Percentiles rank a stretch among this genome's conserved stretches.
Evolutionary conservation across 2,888 invertebrate species (phyloP).

Genomic region (Axea sp.): DNA sequence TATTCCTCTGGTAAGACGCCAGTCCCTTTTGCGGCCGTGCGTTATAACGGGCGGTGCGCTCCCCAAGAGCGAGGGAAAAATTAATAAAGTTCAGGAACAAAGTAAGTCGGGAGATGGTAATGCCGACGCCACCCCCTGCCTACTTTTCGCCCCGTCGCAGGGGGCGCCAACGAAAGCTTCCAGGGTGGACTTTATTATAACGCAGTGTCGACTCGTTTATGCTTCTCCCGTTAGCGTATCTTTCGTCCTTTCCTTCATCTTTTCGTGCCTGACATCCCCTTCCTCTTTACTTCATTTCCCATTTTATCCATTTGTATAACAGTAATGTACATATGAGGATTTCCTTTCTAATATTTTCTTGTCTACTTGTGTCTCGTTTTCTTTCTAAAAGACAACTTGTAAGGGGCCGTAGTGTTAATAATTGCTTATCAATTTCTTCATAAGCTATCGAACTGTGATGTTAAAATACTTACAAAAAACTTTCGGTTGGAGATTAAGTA

Average conservation of each 20-base stretch:
- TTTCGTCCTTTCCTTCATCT: conserved; percentile 58
- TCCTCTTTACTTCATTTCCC: conserved; percentile 12
- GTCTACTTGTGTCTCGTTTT: conserved; percentile 27
- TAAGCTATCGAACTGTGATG: too few relatives aligned
- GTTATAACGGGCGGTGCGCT: conserved; percentile 66
- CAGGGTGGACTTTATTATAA: conserved; percentile 80
- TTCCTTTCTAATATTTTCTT: conserved; percentile 54
- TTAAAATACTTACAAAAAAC: too few relatives aligned
- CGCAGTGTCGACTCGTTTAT: conserved; percentile 80
- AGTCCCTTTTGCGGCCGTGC: conserved; percentile 59
- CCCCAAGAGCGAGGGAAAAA: conserved; percentile 79
- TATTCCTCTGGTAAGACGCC: conserved; percentile 51
- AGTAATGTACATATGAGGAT: conserved; percentile 58
- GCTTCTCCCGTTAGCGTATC: conserved; percentile 68
- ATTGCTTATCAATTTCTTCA: conserved; percentile 11
- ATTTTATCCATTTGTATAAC: conserved; percentile 57
- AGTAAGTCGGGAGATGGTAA: conserved; percentile 79
- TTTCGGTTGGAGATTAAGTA: too few relatives aligned
- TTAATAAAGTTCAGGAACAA: conserved; percentile 80
- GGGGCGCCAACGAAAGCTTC: conserved; percentile 64
- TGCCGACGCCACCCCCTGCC: conserved; percentile 67
- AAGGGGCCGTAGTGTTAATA: conserved; percentile 1
- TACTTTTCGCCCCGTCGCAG: conserved; percentile 52
- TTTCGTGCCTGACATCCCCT: conserved; percentile 29
- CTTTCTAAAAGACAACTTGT: not conserved